Conservation (phyloP, 2,113 vertebrate genomes). For the Ictalurus punctatus region DNA sequence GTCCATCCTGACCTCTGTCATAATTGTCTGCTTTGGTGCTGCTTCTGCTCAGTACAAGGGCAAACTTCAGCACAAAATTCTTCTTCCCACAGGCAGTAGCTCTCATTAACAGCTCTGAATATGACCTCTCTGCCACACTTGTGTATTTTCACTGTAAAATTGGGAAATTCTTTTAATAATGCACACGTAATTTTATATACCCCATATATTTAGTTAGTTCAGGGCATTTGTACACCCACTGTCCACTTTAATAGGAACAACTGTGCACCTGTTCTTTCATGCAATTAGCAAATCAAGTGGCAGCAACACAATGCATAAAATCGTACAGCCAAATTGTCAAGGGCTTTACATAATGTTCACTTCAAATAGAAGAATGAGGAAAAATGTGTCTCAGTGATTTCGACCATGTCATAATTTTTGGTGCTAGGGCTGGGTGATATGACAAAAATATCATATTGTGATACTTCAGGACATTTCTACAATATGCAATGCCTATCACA, state of each 20-base stretch:
- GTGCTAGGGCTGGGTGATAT: neutral
- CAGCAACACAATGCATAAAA: neutral
- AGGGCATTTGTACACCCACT: neutral
- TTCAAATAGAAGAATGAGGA: neutral
- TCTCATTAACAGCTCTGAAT: constrained; percentile 3
- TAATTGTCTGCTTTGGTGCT: neutral
- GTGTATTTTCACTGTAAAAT: neutral
- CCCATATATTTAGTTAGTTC: neutral
- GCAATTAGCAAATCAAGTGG: neutral
- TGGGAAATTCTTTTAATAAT: neutral
- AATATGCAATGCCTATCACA: too few relatives aligned
- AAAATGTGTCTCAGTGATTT: neutral
- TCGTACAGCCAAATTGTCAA: neutral
- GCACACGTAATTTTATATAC: neutral
- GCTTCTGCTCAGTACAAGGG: neutral
- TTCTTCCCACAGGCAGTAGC: neutral
- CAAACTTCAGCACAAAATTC: neutral
- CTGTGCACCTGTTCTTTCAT: neutral
- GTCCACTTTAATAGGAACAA: neutral
- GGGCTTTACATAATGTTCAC: neutral
- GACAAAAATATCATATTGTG: too few relatives aligned
- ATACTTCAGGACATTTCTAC: too few relatives aligned
- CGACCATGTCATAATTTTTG: neutral
- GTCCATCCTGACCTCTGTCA: neutral
- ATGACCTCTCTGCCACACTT: neutral